These are phyloP conservation scores for Thera obeliscata DNA, from an alignment of 2,888 invertebrate species.

Conservation along the genomic window DNA sequence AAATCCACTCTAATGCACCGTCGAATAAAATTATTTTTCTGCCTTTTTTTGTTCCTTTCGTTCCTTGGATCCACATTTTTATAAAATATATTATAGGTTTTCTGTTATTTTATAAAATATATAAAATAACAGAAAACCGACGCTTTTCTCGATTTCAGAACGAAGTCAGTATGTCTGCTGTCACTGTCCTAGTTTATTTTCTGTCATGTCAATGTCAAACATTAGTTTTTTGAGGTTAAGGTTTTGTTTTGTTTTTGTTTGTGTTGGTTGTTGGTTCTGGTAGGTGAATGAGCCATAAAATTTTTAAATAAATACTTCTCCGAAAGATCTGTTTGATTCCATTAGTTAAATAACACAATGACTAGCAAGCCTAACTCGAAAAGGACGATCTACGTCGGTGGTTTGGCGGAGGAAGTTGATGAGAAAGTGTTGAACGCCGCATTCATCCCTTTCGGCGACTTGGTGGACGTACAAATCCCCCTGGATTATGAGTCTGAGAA, in stretches of 20 bases:
- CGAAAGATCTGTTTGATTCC: background rate
- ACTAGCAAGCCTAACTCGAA: constrained; percentile 87
- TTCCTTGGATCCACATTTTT: too few species aligned
- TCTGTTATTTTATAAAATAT: too few species aligned
- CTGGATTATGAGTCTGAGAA: constrained; percentile 98
- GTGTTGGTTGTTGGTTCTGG: too few species aligned
- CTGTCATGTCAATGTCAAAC: background rate
- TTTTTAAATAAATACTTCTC: background rate
- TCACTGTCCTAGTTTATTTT: background rate
- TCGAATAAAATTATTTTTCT: too few species aligned
- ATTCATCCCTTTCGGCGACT: constrained; percentile 99
- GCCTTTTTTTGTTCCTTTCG: too few species aligned
- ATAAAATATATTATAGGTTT: too few species aligned
- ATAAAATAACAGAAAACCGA: too few species aligned
- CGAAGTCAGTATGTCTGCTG: too few species aligned
- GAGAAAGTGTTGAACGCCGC: constrained; percentile 98
- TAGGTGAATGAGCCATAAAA: too few species aligned
- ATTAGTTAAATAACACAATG: constrained; percentile 53
- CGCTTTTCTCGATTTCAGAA: too few species aligned
- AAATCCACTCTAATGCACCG: too few species aligned
- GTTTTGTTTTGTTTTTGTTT: background rate
- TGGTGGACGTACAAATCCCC: constrained; percentile 99
- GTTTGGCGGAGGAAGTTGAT: constrained; percentile 97
- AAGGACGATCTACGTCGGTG: constrained; percentile 93
- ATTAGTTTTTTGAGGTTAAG: background rate